These are phyloP conservation scores for Neotragus moschatus DNA, from an alignment of 2,113 vertebrate species.

Conservation along the genomic window DNA sequence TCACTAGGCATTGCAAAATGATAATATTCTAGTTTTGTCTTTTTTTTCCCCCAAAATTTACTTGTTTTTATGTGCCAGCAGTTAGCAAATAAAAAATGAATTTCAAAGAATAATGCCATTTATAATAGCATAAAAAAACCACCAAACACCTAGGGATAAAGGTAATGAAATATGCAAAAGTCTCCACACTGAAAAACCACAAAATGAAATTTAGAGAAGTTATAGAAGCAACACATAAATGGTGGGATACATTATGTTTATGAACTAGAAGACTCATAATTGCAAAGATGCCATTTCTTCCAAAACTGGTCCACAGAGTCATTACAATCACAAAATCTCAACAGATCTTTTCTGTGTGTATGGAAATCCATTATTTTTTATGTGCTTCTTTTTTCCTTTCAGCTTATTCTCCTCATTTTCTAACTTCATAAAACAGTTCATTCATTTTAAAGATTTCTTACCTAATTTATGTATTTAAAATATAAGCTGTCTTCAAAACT, in stretches of 20 bases:
- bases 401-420: background rate
- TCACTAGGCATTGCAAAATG: background rate
- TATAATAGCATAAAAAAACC: background rate
- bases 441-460: background rate
- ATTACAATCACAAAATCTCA: background rate
- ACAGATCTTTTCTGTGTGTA: background rate
- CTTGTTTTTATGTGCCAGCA: background rate
- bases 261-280: background rate
- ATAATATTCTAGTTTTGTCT: background rate
- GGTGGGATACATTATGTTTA: background rate
- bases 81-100: constrained; percentile 27
- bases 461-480: background rate
- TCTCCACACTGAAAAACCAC: constrained; percentile 8
- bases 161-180: background rate
- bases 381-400: background rate
- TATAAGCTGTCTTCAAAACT: background rate
- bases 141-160: background rate
- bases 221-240: background rate
- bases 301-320: background rate
- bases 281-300: background rate
- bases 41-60: background rate
- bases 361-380: background rate
- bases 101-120: background rate
- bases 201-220: background rate
- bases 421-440: background rate